phyloP scores from a whole-genome alignment of 2,888 invertebrate genomes.

The Acronicta alni region DNA sequence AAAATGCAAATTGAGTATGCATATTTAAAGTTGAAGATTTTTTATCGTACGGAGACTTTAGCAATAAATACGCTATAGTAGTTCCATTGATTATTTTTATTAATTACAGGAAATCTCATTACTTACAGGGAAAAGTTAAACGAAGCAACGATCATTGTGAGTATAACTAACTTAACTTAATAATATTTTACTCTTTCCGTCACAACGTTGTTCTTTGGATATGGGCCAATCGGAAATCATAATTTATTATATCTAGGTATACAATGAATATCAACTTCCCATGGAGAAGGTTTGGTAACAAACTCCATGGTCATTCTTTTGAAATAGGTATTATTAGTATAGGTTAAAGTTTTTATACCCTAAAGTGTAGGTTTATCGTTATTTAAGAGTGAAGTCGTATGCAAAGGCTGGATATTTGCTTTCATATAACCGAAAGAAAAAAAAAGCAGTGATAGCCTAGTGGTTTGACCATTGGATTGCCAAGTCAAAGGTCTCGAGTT shows the following conservation, averaged over 20 bases:
- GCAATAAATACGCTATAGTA: no score
- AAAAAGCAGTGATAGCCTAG: no score
- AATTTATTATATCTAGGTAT: conserved; percentile 28
- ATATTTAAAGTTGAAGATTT: conserved; percentile 21
- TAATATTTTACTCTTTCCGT: conserved; percentile 36
- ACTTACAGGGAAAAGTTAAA: conserved; percentile 49
- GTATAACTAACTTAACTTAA: conserved; percentile 42
- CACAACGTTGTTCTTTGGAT: conserved; percentile 18
- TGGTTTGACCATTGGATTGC: no score
- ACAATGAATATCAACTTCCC: no score
- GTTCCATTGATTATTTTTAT: conserved; percentile 16
- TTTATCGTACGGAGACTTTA: not conserved
- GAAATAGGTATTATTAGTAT: no score
- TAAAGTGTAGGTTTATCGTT: no score
- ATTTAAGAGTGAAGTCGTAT: no score
- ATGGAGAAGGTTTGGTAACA: no score
- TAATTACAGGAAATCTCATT: conserved; percentile 55
- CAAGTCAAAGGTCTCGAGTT: no score
- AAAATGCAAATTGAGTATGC: conserved; percentile 35
- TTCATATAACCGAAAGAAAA: no score
- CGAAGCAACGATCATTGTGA: conserved; percentile 61
- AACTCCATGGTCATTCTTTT: no score
- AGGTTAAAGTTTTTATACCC: conserved; percentile 5
- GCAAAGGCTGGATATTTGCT: no score
- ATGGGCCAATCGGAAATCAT: conserved; percentile 23